These are phyloP conservation scores for Iphiclides podalirius DNA, from an alignment of 2,888 invertebrate genomes.

Conservation along the genomic window DNA sequence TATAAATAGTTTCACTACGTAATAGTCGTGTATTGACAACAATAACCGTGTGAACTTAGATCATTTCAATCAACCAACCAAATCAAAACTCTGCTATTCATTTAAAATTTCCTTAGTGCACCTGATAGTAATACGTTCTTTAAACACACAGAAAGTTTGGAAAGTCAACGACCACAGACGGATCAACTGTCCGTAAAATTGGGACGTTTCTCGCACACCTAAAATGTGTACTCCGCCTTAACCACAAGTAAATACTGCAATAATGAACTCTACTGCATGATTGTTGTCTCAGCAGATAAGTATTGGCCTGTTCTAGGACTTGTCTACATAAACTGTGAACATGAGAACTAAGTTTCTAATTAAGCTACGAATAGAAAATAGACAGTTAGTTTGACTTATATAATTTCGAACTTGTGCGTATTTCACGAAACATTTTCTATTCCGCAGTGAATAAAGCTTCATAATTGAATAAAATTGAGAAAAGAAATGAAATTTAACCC, in stretches of 20 bases:
- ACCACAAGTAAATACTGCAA: conserved; percentile 26
- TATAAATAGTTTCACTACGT: too few species aligned
- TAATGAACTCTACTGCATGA: conserved; percentile 33
- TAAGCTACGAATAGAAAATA: conserved; percentile 9
- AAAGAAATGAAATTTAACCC: too few species aligned
- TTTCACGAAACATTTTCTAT: not conserved
- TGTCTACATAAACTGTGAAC: conserved; percentile 22
- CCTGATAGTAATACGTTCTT: too few species aligned
- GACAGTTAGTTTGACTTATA: not conserved
- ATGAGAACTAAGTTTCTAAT: conserved; percentile 10
- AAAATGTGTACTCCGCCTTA: conserved; percentile 26
- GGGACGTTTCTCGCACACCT: conserved; percentile 5
- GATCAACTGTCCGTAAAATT: conserved; percentile 8
- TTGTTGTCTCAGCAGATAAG: conserved; percentile 34
- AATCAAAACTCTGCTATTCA: too few species aligned
- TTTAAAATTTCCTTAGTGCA: too few species aligned
- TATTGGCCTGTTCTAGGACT: conserved; percentile 24
- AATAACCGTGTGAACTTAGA: too few species aligned
- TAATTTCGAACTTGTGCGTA: conserved; percentile 3
- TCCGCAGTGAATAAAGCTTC: not conserved
- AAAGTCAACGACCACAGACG: too few species aligned
- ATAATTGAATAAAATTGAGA: too few species aligned
- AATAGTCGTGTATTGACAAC: too few species aligned
- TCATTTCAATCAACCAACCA: too few species aligned
- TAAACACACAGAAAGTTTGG: too few species aligned